These are phyloP conservation scores for Balaeniceps rex DNA, from an alignment of 2,113 vertebrate species.

Conservation along the genomic window DNA sequence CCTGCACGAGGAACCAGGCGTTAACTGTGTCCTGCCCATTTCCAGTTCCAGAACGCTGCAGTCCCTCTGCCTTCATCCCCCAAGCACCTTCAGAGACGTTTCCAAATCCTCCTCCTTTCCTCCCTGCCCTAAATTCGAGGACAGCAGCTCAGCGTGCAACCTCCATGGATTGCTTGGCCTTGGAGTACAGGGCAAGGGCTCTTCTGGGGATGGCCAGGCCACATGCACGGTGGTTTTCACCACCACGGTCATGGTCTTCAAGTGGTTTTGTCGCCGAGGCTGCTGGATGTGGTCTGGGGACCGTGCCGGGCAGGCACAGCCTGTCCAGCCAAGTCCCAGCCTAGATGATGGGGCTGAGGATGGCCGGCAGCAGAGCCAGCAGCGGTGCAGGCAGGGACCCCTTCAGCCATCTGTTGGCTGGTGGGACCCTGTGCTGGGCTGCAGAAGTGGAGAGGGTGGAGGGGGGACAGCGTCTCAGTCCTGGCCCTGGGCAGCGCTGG, in stretches of 20 bases:
- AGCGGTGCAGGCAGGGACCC: neutral
- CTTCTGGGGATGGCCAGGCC: rapidly evolving
- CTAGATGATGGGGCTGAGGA: rapidly evolving
- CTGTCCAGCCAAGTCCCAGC: neutral
- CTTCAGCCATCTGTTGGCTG: neutral
- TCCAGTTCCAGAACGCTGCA: neutral
- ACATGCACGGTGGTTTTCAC: rapidly evolving
- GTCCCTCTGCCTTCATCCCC: neutral
- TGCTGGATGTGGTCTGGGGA: neutral
- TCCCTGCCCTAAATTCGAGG: neutral
- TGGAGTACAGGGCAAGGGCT: neutral
- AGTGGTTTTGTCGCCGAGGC: neutral
- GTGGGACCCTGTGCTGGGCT: neutral
- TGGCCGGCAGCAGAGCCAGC: neutral
- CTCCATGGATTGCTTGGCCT: neutral
- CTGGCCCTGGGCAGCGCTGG: neutral
- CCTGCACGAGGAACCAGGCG: neutral
- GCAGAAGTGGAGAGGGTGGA: neutral
- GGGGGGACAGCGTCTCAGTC: neutral
- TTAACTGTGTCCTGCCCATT: slow-evolving; percentile 36
- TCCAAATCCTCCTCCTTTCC: neutral
- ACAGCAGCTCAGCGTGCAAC: neutral
- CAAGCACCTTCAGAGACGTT: neutral
- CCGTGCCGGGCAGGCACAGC: neutral
- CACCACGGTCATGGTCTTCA: neutral